Evolutionary conservation across 2,888 invertebrate genomes (phyloP).

Genomic region (Sphecodes monilicornis): DNA sequence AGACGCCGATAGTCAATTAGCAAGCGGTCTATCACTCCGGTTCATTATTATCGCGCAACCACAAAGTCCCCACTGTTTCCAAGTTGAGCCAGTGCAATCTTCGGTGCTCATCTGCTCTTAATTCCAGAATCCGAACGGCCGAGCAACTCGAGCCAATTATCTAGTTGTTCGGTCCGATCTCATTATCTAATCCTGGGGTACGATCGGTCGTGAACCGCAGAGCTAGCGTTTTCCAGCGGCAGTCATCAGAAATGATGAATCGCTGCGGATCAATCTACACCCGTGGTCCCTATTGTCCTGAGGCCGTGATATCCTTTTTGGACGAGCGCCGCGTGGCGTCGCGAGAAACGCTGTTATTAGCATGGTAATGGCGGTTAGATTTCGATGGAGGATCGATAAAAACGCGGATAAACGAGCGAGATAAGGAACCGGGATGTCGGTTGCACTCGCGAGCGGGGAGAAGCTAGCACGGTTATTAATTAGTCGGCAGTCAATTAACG

Average conservation of each 20-base stretch:
- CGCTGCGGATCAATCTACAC: neutral
- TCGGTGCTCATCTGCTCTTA: neutral
- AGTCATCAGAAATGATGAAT: constrained; percentile 15
- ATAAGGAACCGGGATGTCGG: constrained; percentile 33
- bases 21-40: neutral
- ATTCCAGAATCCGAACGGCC: neutral
- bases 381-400: constrained; percentile 56
- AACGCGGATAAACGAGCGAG: constrained; percentile 56
- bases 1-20: neutral
- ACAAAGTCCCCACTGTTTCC: neutral
- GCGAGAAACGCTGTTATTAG: constrained; percentile 41
- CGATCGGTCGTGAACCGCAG: neutral
- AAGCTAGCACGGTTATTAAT: constrained; percentile 58
- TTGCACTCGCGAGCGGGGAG: constrained; percentile 22
- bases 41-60: neutral
- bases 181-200: neutral
- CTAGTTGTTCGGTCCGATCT: neutral
- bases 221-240: neutral
- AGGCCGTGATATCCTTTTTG: constrained; percentile 17
- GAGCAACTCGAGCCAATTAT: neutral
- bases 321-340: neutral
- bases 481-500: constrained; percentile 68
- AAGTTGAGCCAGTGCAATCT: neutral
- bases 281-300: constrained; percentile 14
- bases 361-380: constrained; percentile 54